Percentiles rank a stretch among this genome's conserved stretches.
phyloP scores from a whole-genome alignment of 2,113 vertebrate species.

The Struthidea cinerea region DNA sequence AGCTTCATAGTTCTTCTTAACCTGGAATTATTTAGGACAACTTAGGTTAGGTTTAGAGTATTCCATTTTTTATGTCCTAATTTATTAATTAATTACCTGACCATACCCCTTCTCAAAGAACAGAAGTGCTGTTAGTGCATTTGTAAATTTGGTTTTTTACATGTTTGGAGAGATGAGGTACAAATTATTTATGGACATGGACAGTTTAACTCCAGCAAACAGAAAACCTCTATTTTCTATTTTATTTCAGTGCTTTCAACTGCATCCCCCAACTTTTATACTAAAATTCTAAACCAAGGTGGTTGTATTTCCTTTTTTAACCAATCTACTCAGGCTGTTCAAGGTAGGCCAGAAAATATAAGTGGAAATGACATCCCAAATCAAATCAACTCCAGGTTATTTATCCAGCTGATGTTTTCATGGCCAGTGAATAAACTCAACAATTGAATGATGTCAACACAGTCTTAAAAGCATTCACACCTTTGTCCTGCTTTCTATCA shows the following conservation, averaged over 20 bases:
- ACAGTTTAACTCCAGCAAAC: not conserved
- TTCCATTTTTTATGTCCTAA: not conserved
- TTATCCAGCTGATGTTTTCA: not conserved
- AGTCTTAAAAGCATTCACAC: not conserved
- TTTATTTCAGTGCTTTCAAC: not conserved
- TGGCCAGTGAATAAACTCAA: not conserved
- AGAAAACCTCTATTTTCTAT: not conserved
- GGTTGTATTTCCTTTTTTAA: not conserved
- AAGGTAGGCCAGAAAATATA: not conserved
- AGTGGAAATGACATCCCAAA: not conserved
- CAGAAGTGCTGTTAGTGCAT: not conserved
- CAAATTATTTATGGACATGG: not conserved
- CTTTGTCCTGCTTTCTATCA: not conserved
- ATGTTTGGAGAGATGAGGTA: not conserved
- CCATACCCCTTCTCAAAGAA: not conserved
- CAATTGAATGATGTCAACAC: not conserved
- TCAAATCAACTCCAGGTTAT: not conserved
- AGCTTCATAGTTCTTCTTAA: conserved; percentile 98
- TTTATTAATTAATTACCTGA: not conserved
- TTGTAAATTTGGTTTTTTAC: not conserved
- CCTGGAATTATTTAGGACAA: conserved; percentile 74
- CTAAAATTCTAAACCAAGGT: not conserved
- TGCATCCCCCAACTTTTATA: not conserved
- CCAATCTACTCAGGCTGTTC: not conserved
- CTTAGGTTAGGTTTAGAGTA: not conserved